Evolutionary conservation across 2,113 vertebrate genomes (phyloP), one percentile per base, ranked within the genome.

Genomic region (Odontophorus gujanensis): DNA sequence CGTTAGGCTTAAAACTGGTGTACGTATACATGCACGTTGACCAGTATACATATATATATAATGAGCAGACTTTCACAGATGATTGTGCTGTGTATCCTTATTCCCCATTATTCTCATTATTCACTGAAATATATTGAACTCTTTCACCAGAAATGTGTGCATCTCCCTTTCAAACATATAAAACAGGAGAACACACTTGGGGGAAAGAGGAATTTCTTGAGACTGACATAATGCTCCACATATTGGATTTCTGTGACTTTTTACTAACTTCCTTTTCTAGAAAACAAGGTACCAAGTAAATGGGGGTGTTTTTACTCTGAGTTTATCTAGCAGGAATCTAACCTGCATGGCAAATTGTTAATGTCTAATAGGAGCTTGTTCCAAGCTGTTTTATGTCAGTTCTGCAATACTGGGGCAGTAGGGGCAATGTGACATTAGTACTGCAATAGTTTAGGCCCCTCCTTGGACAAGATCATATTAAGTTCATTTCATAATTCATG

Each of bases 141-240:
- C 40, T 94, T 96, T 96, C 89, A 91, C 95, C 81, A 96, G 95
- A 96, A 74, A 57, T 89, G 43, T 61, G 48, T 86, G 40, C 50
- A 96, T 97, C 87, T 55, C 53, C 57, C 92, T 97, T 96, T 96
- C 94, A 97, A 97, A 97, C 95, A 88, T 95, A 97, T 97, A 98
- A 98, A 98, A 98, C 88, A 96, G 81, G 97, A 98, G 97, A 97
- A 97, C 95, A 97, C 98, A 97, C 95, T 95, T 96, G 98, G 97
- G 97, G 92, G 50, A 75, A 80, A 92, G 57, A 97, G 80, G 97
- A 97, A 97, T 98, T 96, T 96, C 95, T 97, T 96, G 95, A 96
- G 95, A 85, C 82, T 96, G 94, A 97, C 94, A 87, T 97, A 97
- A 96, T 93, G 95, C 92, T 97, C 93, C 92, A 90, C 89, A 95